A percentile compares a stretch with the other conserved stretches of the same genome.
These are phyloP conservation scores for Porites lobata DNA, from an alignment of 92 coral and sea anemone species.

Conservation along the genomic window DNA sequence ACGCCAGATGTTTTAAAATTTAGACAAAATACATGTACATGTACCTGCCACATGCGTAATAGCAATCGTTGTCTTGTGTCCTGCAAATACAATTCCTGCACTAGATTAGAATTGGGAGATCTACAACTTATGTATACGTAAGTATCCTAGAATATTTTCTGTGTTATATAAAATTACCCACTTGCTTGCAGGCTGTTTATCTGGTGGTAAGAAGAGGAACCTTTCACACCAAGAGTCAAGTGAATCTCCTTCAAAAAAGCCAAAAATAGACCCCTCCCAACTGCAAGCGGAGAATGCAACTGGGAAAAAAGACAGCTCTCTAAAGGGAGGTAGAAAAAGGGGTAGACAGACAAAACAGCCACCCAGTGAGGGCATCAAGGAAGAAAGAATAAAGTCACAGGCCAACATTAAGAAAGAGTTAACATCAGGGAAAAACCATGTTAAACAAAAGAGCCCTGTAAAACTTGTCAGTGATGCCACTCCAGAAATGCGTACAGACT, in stretches of 20 bases:
- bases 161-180: background rate
- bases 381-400: background rate
- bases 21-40: too few relatives aligned
- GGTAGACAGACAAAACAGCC: background rate
- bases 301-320: background rate
- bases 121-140: background rate
- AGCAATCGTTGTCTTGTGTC: background rate
- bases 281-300: background rate
- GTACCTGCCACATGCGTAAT: too few relatives aligned
- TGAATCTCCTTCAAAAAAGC: constrained; percentile 21
- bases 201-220: constrained; percentile 13
- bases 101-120: too few relatives aligned
- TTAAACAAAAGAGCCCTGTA: constrained; percentile 15
- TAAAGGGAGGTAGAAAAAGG: background rate
- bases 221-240: background rate
- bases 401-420: too few relatives aligned
- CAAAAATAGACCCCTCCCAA: constrained; percentile 6
- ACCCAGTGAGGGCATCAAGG: background rate
- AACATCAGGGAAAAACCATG: background rate
- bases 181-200: background rate
- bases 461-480: background rate
- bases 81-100: background rate
- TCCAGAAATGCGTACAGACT: background rate
- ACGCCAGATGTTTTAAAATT: too few relatives aligned
- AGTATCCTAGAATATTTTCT: background rate